Evolutionary conservation across 2,888 invertebrate genomes (phyloP), one percentile per base, ranked within the genome.

Genomic region (Synanthedon tipuliformis): DNA sequence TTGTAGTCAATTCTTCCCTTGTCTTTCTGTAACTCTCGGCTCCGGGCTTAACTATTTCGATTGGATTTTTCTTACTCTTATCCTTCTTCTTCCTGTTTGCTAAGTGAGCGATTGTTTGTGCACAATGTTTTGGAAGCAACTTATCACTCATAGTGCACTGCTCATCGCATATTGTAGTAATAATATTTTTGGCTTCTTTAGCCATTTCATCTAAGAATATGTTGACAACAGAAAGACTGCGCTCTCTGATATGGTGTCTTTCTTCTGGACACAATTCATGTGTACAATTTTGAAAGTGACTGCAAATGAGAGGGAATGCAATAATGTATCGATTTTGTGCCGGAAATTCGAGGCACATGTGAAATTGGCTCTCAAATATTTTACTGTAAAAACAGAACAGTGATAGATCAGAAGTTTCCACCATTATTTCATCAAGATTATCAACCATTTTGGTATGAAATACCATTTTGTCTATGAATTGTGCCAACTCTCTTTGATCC

Each of bases 391-490:
- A 99, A 77, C 99, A 99, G 76, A 99, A 99, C 59, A 99, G 92
- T 0, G 98, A 98, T 15, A 99, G 88, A 87, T 99, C 99, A 0
- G 98, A 98, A 3, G 98, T 96, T 80, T 99, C 99, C 1, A 95
- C 94, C 64, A 99, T 89, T 75, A 99, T 95, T 80, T 99, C 98
- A 81, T 99, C 99, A 51, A 99, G 89, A 76, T 95, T 95, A 75
- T 99, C 99, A 1, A 99, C 97, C 93, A 99, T 97, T 81, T 97
- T 96, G 0, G 98, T 95, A 73, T 99, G 99, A 73, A 99, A 99
- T 41, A 96, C 92, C 75, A 98, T 93, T 48, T 96, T 96, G 78
- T 99, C 99, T 77, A 99, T 92, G 59, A 97, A 92, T 51, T 94
- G 93, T 4, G 97, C 96, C 56, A 99, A 81, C 62, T 95, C 95